A percentile compares a stretch with the other conserved stretches of the same genome.
Evolutionary conservation across 1,140 invertebrate species (phyloP).

Genomic region (Zaprionus capensis): DNA sequence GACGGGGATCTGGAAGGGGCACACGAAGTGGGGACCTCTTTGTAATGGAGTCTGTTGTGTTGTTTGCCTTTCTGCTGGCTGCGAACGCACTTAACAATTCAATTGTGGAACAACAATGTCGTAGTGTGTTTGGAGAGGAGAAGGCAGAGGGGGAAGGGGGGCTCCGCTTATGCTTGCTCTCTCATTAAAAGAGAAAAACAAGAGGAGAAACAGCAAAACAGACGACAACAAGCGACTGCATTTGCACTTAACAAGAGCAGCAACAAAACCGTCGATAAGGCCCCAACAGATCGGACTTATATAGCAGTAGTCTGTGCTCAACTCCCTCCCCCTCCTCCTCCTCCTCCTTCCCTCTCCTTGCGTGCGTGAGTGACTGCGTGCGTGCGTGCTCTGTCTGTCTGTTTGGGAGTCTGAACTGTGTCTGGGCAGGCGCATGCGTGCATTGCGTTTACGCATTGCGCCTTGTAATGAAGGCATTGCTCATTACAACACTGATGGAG

Average conservation of each 20-base stretch:
- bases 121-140: too few relatives aligned
- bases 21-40: slow-evolving; percentile 16
- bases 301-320: not conserved
- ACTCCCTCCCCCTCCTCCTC: too few relatives aligned
- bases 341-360: slow-evolving; percentile 20
- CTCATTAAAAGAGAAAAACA: slow-evolving; percentile 40
- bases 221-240: slow-evolving; percentile 47
- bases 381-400: slow-evolving; percentile 42
- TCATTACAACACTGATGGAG: slow-evolving; percentile 57
- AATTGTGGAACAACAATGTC: slow-evolving; percentile 69
- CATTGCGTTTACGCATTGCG: slow-evolving; percentile 75
- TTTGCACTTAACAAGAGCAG: slow-evolving; percentile 76
- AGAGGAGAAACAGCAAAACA: slow-evolving; percentile 17
- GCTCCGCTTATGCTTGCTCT: slow-evolving; percentile 7
- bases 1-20: not conserved
- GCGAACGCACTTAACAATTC: slow-evolving; percentile 74
- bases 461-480: slow-evolving; percentile 79
- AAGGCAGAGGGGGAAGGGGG: not conserved
- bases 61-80: slow-evolving; percentile 15
- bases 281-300: slow-evolving; percentile 36
- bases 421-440: slow-evolving; percentile 70
- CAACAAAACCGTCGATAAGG: slow-evolving; percentile 58
- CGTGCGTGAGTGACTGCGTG: slow-evolving; percentile 57
- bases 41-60: slow-evolving; percentile 34
- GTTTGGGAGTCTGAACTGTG: slow-evolving; percentile 2